A percentile compares a stretch with the other conserved stretches of the same genome.
Conservation (phyloP, 2,113 vertebrate species). For the Laterallus jamaicensis region DNA sequence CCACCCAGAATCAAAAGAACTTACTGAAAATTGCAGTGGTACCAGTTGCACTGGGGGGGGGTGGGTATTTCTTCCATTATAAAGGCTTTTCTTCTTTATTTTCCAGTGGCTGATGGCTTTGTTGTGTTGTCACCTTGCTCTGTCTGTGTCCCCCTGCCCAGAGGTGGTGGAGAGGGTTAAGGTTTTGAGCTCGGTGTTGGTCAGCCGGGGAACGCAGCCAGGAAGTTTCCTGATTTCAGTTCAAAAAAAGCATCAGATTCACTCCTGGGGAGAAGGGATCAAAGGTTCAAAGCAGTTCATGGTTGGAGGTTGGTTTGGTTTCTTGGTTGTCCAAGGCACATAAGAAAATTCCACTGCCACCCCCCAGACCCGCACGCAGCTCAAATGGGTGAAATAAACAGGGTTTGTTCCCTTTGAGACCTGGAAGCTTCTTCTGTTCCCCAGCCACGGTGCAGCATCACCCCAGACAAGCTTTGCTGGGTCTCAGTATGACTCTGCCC, state of each 20-base stretch:
- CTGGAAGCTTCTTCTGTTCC: neutral
- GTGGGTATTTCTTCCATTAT: neutral
- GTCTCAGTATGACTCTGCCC: accelerated
- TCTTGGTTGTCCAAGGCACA: neutral
- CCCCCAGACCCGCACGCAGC: neutral
- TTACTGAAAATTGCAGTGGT: neutral
- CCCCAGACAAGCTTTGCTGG: neutral
- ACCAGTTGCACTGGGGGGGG: accelerated
- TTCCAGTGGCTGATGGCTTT: neutral
- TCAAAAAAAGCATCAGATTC: neutral
- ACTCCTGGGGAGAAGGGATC: neutral
- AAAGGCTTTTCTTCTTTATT: neutral
- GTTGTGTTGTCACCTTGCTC: accelerated
- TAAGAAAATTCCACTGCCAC: neutral
- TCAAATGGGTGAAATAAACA: neutral
- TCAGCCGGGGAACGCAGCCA: neutral
- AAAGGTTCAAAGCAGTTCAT: neutral
- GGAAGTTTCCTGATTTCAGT: constrained; percentile 32
- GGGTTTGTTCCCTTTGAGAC: neutral
- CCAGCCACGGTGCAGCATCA: accelerated
- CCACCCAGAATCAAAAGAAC: neutral
- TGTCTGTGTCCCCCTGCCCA: neutral
- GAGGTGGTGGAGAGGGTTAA: constrained; percentile 28
- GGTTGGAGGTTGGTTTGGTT: neutral
- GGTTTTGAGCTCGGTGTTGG: neutral